Evolutionary conservation across 2,113 vertebrate species (phyloP), one percentile per base, ranked within the genome.

Genomic region (Dicentrarchus labrax): DNA sequence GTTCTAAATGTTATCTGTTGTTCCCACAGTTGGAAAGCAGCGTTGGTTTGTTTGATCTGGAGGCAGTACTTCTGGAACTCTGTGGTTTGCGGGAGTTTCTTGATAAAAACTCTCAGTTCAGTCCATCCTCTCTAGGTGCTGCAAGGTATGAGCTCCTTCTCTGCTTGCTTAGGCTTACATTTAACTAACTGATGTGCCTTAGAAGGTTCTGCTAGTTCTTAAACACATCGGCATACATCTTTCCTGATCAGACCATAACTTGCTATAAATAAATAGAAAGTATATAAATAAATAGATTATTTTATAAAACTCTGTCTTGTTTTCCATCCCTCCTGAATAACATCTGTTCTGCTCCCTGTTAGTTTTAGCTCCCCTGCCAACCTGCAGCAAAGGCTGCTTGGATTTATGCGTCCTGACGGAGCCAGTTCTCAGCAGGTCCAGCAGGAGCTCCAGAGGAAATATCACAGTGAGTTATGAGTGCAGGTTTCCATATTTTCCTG

Each of bases 401-500:
- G 97, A 76, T 97, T 98, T 89, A 97, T 98, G 95, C 95, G 97
- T 17, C 97, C 97, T 24, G 97, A 99, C 59, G 96, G 96, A 38
- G 96, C 96, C 87, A 97, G 90, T 90, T 96, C 97, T 76, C 98
- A 99, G 82, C 98, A 99, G 87, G 95, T 98, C 77, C 98, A 99
- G 70, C 98, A 99, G 84, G 98, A 99, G 22, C 96, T 99, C 5
- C 98, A 99, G 86, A 96, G 98, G 86, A 99, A 98, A 77, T 97
- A 97, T 16, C 97, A 99, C 57, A 97, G 98, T 99, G 93, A 90
- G 94, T 93, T 48, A 76, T 69, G 51, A 80, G 59, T 24, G 1
- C 71, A 79, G 16, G 4, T 75, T 80, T 68, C 6, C 8, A 21
- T 13, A 15, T 65, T 76, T 57, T 48, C 36, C 48, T 66, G 10